These are phyloP conservation scores for Oligia latruncula DNA, from an alignment of 2,888 invertebrate species.

Conservation along the genomic window DNA sequence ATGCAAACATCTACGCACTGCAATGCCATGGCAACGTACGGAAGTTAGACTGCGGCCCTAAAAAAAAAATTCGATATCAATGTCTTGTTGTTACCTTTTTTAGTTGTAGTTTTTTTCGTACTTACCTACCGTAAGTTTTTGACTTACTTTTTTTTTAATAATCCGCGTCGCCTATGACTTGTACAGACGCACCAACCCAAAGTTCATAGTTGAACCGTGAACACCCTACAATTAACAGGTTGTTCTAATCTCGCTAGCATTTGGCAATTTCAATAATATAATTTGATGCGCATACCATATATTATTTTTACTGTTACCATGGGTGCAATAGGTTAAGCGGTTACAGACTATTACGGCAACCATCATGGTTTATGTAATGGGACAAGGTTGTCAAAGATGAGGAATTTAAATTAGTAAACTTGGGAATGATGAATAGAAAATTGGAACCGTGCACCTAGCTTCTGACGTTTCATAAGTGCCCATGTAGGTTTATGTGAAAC, in stretches of 20 bases:
- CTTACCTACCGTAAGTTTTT: too few species aligned
- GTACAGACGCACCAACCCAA: constrained; percentile 38
- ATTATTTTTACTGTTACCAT: constrained; percentile 53
- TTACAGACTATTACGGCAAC: constrained; percentile 39
- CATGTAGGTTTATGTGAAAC: too few species aligned
- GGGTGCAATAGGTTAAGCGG: constrained; percentile 64
- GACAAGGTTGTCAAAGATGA: neutral
- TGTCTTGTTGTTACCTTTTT: too few species aligned
- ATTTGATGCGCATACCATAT: constrained; percentile 35
- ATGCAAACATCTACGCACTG: too few species aligned
- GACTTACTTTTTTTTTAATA: neutral
- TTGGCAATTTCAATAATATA: constrained; percentile 69
- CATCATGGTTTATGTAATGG: constrained; percentile 33
- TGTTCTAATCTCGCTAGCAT: constrained; percentile 67
- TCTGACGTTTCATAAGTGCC: too few species aligned
- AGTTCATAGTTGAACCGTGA: constrained; percentile 69
- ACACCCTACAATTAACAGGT: constrained; percentile 69
- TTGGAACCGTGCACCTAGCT: too few species aligned
- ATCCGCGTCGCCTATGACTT: constrained; percentile 50
- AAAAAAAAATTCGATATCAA: too few species aligned
- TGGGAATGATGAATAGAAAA: neutral
- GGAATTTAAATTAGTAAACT: neutral
- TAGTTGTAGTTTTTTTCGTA: too few species aligned
- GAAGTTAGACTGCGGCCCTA: too few species aligned
- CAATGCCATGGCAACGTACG: too few species aligned